Evolutionary conservation across 2,888 invertebrate genomes (phyloP).

Genomic region (Macrosoma leucophasiata): DNA sequence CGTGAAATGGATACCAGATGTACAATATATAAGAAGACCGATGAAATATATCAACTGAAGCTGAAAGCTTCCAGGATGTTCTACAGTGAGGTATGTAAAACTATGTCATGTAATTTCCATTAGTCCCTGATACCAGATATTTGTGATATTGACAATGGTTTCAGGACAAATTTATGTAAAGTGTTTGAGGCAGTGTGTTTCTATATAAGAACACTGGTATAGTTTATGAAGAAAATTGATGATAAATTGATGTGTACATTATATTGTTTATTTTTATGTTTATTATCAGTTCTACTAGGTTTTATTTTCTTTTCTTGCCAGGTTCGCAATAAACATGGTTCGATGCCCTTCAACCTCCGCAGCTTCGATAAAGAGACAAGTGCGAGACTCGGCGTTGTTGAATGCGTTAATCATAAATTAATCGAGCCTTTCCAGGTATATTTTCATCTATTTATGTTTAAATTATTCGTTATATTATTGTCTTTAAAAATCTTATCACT

Average conservation of each 20-base stretch:
- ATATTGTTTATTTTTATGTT: background rate
- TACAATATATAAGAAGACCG: conserved; percentile 98
- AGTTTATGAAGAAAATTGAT: conserved; percentile 36
- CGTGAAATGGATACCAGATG: conserved; percentile 96
- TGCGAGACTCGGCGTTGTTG: conserved; percentile 97
- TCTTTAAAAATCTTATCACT: too few relatives aligned
- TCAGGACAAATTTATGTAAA: conserved; percentile 39
- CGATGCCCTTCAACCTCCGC: conserved; percentile 98
- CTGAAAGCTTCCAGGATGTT: conserved; percentile 96
- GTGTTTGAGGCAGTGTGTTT: conserved; percentile 40
- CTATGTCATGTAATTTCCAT: background rate
- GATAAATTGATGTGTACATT: background rate
- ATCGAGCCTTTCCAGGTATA: conserved; percentile 97
- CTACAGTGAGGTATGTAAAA: conserved; percentile 81
- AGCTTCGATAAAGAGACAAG: conserved; percentile 98
- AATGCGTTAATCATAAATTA: conserved; percentile 98
- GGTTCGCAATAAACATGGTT: conserved; percentile 93
- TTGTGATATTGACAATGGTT: conserved; percentile 23
- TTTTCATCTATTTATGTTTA: conserved; percentile 1
- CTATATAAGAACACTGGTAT: conserved; percentile 33
- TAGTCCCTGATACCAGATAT: conserved; percentile 9
- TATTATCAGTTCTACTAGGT: background rate
- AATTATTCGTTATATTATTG: too few relatives aligned
- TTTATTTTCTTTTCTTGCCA: conserved; percentile 27
- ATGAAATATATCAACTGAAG: conserved; percentile 97